Conservation (phyloP, 2,888 invertebrate species). For the Nymphalis urticae region DNA sequence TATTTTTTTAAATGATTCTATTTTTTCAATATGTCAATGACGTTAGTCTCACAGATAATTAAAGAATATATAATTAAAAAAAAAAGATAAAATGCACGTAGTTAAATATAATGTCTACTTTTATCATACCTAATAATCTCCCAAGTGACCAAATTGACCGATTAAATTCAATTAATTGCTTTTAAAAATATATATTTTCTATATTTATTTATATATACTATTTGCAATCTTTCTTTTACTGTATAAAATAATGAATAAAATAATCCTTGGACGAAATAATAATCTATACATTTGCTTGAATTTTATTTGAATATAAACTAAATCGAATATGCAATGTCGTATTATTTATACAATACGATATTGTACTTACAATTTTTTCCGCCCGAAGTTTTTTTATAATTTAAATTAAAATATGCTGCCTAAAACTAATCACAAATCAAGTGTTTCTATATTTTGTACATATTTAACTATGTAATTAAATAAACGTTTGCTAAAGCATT, state of each 20-base stretch:
- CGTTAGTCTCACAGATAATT: slow-evolving; percentile 30
- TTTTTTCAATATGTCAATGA: slow-evolving; percentile 23
- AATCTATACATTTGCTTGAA: not conserved
- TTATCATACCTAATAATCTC: slow-evolving; percentile 61
- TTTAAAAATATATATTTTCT: not conserved
- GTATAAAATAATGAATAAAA: not conserved
- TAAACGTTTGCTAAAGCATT: slow-evolving; percentile 53
- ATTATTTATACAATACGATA: not conserved
- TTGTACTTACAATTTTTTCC: slow-evolving; percentile 19
- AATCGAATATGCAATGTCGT: not conserved
- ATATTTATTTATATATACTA: not conserved
- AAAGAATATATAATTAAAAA: slow-evolving; percentile 31
- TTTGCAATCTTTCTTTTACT: not conserved
- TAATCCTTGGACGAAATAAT: not conserved
- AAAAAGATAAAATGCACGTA: slow-evolving; percentile 47
- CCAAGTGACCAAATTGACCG: slow-evolving; percentile 66
- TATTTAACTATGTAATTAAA: slow-evolving; percentile 48
- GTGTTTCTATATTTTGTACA: slow-evolving; percentile 43
- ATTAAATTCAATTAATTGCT: slow-evolving; percentile 3
- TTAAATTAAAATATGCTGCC: slow-evolving; percentile 29
- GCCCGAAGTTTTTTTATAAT: slow-evolving; percentile 21
- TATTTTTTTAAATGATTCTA: slow-evolving; percentile 37
- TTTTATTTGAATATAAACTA: not conserved
- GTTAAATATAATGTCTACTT: slow-evolving; percentile 46
- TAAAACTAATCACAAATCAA: slow-evolving; percentile 32